These are phyloP conservation scores for Zaprionus vittiger DNA, from an alignment of 1,140 invertebrate species.

Conservation along the genomic window DNA sequence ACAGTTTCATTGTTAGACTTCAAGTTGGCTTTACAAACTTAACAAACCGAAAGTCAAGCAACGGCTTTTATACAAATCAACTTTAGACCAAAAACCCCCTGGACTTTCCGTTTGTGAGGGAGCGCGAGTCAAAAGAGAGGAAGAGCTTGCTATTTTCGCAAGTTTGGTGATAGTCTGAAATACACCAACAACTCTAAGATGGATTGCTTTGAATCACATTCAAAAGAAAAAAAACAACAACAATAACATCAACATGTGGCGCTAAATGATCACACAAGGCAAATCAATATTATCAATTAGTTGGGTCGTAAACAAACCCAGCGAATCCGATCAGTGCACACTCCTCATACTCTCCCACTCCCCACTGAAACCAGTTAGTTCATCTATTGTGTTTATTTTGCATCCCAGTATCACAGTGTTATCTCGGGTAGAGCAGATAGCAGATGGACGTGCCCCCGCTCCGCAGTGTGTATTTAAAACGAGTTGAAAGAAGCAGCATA, in stretches of 20 bases:
- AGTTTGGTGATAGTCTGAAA: conserved; percentile 11
- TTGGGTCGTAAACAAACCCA: conserved; percentile 23
- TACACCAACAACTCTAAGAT: conserved; percentile 30
- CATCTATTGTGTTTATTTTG: neutral
- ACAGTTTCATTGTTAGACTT: neutral
- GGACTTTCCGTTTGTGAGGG: neutral
- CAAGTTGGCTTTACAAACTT: neutral
- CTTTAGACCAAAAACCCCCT: neutral
- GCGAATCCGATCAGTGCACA: neutral
- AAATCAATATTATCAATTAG: conserved; percentile 46
- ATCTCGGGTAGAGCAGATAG: neutral
- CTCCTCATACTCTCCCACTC: neutral
- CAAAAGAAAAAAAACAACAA: neutral
- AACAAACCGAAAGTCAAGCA: neutral
- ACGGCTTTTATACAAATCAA: neutral
- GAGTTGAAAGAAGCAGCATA: too few relatives aligned
- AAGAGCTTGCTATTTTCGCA: conserved; percentile 1
- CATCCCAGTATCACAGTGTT: neutral
- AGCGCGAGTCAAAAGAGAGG: neutral
- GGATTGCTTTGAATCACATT: neutral
- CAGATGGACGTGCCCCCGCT: too few relatives aligned
- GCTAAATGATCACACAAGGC: conserved; percentile 30
- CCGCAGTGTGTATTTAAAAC: too few relatives aligned
- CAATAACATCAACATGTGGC: conserved; percentile 8
- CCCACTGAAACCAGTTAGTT: conserved; percentile 29